Conservation (phyloP, 2,113 vertebrate species). For the Alligator sinensis region DNA sequence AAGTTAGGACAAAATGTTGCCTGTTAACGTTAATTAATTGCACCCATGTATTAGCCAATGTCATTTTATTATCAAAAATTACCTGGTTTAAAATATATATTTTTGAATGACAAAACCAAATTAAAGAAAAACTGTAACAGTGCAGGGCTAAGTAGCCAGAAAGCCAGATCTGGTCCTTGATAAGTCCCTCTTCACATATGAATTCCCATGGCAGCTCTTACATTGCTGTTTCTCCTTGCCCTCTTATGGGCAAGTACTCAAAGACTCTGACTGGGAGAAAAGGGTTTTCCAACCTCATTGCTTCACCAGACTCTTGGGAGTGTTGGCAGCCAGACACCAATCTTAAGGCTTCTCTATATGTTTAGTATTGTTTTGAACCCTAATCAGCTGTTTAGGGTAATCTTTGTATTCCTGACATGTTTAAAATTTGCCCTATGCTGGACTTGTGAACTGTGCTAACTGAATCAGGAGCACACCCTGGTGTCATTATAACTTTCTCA, state of each 20-base stretch:
- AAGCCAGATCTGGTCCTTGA: neutral
- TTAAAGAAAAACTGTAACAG: neutral
- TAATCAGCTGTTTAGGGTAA: neutral
- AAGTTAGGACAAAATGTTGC: neutral
- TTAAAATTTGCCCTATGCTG: conserved; percentile 2
- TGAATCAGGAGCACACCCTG: neutral
- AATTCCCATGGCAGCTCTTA: neutral
- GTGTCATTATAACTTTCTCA: neutral
- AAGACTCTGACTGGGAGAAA: neutral
- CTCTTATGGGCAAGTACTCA: neutral
- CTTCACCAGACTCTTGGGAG: neutral
- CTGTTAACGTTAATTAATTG: neutral
- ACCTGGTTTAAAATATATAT: neutral
- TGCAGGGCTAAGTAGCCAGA: neutral
- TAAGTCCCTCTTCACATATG: neutral
- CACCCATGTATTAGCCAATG: neutral
- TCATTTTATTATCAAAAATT: neutral
- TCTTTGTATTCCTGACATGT: neutral
- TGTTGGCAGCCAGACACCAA: neutral
- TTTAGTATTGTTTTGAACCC: neutral
- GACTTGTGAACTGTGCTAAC: neutral
- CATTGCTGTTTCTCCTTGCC: neutral
- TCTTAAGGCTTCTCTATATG: neutral
- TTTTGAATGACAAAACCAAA: neutral
- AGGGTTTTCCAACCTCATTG: neutral